Base-by-base conservation (phyloP, 2,113 vertebrate genomes). In the Alligator sinensis region DNA sequence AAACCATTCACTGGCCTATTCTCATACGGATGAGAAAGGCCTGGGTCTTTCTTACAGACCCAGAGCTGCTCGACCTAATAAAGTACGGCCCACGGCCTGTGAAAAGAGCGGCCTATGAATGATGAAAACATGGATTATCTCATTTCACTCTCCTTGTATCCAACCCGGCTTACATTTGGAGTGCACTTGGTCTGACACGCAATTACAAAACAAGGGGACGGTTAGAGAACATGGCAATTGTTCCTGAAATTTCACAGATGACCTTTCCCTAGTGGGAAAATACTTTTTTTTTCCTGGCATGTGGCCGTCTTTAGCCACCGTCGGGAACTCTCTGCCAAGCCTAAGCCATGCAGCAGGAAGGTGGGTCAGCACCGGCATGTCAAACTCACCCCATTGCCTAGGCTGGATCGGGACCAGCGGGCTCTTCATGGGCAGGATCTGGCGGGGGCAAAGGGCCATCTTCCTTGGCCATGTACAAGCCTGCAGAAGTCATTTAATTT, bases 41-140 rank as follows among this genome's bases (percentile, higher is more conserved):
- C 96, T 98, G 98, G 97, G 98, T 97, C 98, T 98, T 99, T 99
- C 99, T 99, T 99, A 98, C 98, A 97, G 97, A 98, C 98, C 98
- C 97, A 97, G 97, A 98, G 98, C 98, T 98, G 98, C 99, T 98
- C 98, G 99, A 99, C 98, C 99, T 98, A 99, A 99, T 99, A 99
- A 99, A 99, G 98, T 99, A 99, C 98, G 98, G 99, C 98, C 99
- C 99, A 99, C 97, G 99, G 99, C 98, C 98, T 97, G 98, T 99
- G 99, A 99, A 99, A 99, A 99, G 98, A 98, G 98, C 95, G 97
- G 98, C 97, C 98, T 98, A 98, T 96, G 97, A 97, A 98, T 98
- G 98, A 98, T 98, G 98, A 98, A 98, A 98, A 98, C 94, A 97
- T 97, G 99, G 99, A 99, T 99, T 99, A 99, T 98, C 98, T 98